Conservation (phyloP, 2,888 invertebrate genomes). For the Antheraea yamamai region DNA sequence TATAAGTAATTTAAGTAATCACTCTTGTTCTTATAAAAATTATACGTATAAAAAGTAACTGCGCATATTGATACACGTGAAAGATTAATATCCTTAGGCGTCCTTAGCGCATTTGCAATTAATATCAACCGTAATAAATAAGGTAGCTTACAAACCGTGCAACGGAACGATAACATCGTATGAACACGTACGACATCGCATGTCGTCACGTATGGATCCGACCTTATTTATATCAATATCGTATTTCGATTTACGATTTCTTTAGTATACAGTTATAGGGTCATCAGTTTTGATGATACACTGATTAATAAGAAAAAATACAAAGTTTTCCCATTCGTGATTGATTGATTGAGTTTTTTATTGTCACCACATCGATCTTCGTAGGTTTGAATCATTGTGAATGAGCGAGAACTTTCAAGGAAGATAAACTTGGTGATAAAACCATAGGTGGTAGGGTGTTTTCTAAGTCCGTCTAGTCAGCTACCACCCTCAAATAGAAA, state of each 20-base stretch:
- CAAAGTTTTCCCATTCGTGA: too few relatives aligned
- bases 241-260: slow-evolving; percentile 65
- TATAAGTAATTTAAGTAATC: too few relatives aligned
- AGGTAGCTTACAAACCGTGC: slow-evolving; percentile 44
- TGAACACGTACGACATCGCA: slow-evolving; percentile 52
- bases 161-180: slow-evolving; percentile 47
- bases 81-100: slow-evolving; percentile 13
- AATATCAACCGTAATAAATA: slow-evolving; percentile 53
- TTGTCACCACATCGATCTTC: too few relatives aligned
- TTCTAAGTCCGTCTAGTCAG: too few relatives aligned
- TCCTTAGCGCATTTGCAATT: slow-evolving; percentile 46
- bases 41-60: neutral
- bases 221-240: slow-evolving; percentile 72
- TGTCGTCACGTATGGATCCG: slow-evolving; percentile 66
- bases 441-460: too few relatives aligned
- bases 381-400: too few relatives aligned
- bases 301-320: neutral
- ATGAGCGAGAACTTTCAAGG: too few relatives aligned
- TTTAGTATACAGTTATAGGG: slow-evolving; percentile 16
- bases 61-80: neutral
- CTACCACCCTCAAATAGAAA: too few relatives aligned
- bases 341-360: neutral
- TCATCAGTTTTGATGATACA: neutral
- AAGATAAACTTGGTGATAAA: too few relatives aligned
- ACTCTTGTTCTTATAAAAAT: neutral